phyloP scores from a whole-genome alignment of 1,140 invertebrate species.

The Drosophila guanche region DNA sequence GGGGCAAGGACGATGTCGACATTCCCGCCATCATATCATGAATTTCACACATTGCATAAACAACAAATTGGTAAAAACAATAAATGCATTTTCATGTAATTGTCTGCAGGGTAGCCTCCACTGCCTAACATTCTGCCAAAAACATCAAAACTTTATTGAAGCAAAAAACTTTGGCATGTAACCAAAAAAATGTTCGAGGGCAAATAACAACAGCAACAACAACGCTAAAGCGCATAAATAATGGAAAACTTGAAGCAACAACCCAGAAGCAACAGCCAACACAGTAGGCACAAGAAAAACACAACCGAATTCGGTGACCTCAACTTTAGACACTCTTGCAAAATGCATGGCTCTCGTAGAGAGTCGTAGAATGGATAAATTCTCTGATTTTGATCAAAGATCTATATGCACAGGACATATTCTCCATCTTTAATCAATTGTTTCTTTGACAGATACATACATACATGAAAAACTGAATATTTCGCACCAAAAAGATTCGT shows the following conservation, averaged over 20 bases:
- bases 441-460: no score
- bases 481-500: no score
- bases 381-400: no score
- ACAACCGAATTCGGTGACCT: not conserved
- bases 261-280: constrained; percentile 24
- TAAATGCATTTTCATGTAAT: constrained; percentile 78
- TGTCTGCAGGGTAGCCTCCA: not conserved
- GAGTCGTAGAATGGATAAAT: no score
- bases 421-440: no score
- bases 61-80: constrained; percentile 58
- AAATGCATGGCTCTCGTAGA: no score
- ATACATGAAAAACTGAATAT: no score
- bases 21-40: constrained; percentile 11
- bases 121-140: constrained; percentile 33
- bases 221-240: constrained; percentile 69
- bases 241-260: constrained; percentile 66
- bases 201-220: constrained; percentile 28
- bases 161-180: constrained; percentile 77
- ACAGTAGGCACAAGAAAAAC: not conserved
- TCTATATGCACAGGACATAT: no score
- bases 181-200: constrained; percentile 67
- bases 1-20: constrained; percentile 20
- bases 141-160: constrained; percentile 72
- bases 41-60: constrained; percentile 42
- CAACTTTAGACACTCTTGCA: not conserved